Evolutionary conservation across 1,140 invertebrate genomes (phyloP), one percentile per base, ranked within the genome.

Genomic region (Psix sp.): DNA sequence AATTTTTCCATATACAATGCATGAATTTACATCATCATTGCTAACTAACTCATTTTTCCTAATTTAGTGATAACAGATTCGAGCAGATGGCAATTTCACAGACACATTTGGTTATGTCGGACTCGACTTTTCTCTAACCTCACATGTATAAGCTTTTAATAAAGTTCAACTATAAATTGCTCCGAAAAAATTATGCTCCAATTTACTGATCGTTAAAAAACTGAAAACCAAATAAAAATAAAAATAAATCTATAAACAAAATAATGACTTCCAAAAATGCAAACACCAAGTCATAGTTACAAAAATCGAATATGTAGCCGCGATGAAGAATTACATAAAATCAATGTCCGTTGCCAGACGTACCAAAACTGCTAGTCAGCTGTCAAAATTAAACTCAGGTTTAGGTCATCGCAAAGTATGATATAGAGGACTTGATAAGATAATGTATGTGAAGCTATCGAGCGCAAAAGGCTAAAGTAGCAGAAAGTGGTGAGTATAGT

Each of bases 311-410:
- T 24, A 7, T 24, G 7, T 24, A 24, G 21, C 13, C 39, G 18
- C 2, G 39, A 13, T 11, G 9, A 10, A 7, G 46, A 49, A 49
- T 49, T 49, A 49, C 31, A 40, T 40, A 52, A 52, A 52, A 52
- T 52, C 36, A 29, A 52, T 52, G 49, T 52, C 21, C 16, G 6
- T 5, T 11, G 48, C 1, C 2, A 16, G n/a, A n/a, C n/a, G n/a
- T n/a, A n/a, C n/a, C n/a, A n/a, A n/a, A n/a, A n/a, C n/a, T n/a
- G n/a, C n/a, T 3, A 10, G 26, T 29, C n/a, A 7, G 2, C 2
- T 7, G 26, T 2, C 7, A 29, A 29, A 29, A 29, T 29, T 29
- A 1, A 29, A 7, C 7, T 7, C 7, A 7, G n/a, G 7, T 7
- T 10, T n/a, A 29, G 26, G 7, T 1, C 26, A 7, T 29, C 6